Percentiles rank a stretch among this genome's conserved stretches.
Conservation (phyloP, 2,113 vertebrate genomes). For the Oncorhynchus tshawytscha region DNA sequence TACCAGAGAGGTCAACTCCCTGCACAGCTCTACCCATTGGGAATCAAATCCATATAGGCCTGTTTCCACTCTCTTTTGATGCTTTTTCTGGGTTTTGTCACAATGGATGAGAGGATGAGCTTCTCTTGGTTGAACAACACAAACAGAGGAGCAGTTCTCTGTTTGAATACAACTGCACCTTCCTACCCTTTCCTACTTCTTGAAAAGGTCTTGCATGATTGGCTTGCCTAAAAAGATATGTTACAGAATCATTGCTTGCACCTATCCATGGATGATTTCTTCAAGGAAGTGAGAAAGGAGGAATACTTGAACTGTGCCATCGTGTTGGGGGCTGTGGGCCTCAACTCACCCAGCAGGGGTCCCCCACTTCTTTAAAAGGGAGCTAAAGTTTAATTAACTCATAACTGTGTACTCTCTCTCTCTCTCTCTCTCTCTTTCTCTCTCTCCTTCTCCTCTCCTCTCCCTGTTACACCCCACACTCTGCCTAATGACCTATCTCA, state of each 20-base stretch:
- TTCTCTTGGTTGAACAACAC: no score
- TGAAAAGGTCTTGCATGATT: no score
- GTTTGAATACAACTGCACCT: neutral
- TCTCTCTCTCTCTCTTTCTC: neutral
- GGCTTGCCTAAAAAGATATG: no score
- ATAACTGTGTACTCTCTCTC: slow-evolving; percentile 16
- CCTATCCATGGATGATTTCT: neutral
- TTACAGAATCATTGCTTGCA: no score
- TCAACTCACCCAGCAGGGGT: slow-evolving; percentile 26
- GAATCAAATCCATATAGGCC: neutral
- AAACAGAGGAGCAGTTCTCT: neutral
- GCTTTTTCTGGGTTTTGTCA: no score
- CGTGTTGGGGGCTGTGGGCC: neutral
- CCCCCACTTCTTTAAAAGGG: slow-evolving; percentile 41
- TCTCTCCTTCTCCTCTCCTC: neutral
- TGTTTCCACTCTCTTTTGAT: neutral
- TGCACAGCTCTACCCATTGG: neutral
- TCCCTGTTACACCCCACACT: neutral
- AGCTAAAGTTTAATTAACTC: slow-evolving; percentile 55
- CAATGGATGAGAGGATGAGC: no score
- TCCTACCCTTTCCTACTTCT: no score
- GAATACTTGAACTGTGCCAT: no score
- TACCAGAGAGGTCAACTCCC: neutral
- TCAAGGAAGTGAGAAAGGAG: no score
- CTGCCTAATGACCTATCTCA: slow-evolving; percentile 38